A percentile compares a stretch with the other conserved stretches of the same genome.
These are phyloP conservation scores for Drosophila virilis DNA, from an alignment of 1,140 invertebrate genomes.

Conservation along the genomic window DNA sequence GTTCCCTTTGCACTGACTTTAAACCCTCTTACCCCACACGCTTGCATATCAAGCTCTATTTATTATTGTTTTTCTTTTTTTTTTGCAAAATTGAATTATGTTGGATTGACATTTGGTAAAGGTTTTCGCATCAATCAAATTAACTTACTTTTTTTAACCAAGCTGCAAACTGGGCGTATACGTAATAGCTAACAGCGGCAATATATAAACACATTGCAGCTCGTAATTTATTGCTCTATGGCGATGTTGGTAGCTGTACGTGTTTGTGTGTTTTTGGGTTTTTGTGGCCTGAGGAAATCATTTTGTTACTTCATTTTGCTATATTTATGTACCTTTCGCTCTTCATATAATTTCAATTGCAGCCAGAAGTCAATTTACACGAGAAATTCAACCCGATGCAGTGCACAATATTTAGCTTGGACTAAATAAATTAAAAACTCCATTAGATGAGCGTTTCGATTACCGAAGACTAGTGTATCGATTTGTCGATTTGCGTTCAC, in stretches of 20 bases:
- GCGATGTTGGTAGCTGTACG: neutral
- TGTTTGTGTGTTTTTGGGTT: constrained; percentile 15
- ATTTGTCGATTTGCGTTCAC: too few relatives aligned
- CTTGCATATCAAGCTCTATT: constrained; percentile 35
- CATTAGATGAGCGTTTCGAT: neutral
- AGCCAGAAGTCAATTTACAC: constrained; percentile 29
- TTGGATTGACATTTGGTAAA: constrained; percentile 75
- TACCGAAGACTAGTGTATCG: neutral
- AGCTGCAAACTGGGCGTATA: constrained; percentile 64
- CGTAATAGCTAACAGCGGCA: constrained; percentile 70
- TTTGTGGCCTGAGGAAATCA: constrained; percentile 55
- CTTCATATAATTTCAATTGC: constrained; percentile 58
- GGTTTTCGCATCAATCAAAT: constrained; percentile 77
- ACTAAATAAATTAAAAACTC: constrained; percentile 7
- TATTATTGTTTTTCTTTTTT: constrained; percentile 30
- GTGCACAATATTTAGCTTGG: constrained; percentile 16
- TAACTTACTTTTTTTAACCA: constrained; percentile 50
- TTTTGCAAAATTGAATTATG: constrained; percentile 65
- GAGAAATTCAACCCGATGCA: constrained; percentile 17
- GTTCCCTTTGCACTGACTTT: constrained; percentile 46
- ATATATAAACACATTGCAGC: constrained; percentile 62
- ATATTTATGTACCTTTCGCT: constrained; percentile 45
- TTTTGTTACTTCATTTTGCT: constrained; percentile 59
- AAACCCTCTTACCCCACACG: constrained; percentile 27
- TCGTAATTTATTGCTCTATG: constrained; percentile 61